These are phyloP conservation scores for Listronotus oregonensis DNA, from an alignment of 1,140 invertebrate genomes.

Conservation along the genomic window DNA sequence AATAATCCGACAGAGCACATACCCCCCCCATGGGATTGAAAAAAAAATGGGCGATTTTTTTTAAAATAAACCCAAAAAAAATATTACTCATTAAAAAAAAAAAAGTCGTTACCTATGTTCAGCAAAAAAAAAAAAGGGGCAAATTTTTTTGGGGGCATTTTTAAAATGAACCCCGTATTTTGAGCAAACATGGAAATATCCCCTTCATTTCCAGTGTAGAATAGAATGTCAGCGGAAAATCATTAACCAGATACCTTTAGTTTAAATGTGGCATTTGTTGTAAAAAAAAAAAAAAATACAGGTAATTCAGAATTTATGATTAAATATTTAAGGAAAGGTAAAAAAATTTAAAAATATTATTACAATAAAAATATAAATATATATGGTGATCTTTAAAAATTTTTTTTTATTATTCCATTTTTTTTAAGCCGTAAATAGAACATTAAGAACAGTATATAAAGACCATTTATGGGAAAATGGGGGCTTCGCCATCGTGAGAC, in stretches of 20 bases:
- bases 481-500: too few species aligned
- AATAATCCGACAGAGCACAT: too few species aligned
- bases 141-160: slow-evolving; percentile 79
- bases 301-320: too few species aligned
- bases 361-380: background rate
- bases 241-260: slow-evolving; percentile 83
- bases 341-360: slow-evolving; percentile 19
- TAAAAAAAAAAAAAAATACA: slow-evolving; percentile 72
- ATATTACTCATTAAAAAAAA: too few species aligned
- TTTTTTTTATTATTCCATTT: too few species aligned
- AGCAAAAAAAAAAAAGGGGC: slow-evolving; percentile 87
- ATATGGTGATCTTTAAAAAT: too few species aligned
- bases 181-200: slow-evolving; percentile 88
- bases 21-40: too few species aligned
- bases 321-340: background rate
- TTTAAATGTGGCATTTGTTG: slow-evolving; percentile 72
- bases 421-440: too few species aligned
- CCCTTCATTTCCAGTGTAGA: slow-evolving; percentile 98
- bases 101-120: slow-evolving; percentile 75
- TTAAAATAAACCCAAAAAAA: too few species aligned
- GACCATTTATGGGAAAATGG: too few species aligned
- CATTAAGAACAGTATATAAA: too few species aligned
- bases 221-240: slow-evolving; percentile 81
- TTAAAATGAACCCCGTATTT: slow-evolving; percentile 96
- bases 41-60: too few species aligned